Evolutionary conservation across 2,113 vertebrate species (phyloP).

Genomic region (Garra rufa): DNA sequence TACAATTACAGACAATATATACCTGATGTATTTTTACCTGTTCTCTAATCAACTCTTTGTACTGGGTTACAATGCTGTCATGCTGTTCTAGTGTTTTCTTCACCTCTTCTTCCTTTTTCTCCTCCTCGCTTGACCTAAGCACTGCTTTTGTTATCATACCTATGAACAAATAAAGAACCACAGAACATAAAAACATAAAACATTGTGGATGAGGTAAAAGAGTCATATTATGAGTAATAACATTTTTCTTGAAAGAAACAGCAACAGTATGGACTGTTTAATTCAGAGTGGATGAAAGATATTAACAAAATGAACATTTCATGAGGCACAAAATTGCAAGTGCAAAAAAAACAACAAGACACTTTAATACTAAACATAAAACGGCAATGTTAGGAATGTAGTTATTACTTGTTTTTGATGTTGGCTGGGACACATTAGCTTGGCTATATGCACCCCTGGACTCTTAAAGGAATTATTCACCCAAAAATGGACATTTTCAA

Average conservation of each 20-base stretch:
- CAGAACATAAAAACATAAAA: not conserved
- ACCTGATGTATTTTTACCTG: slow-evolving; percentile 78
- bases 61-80: slow-evolving; percentile 95
- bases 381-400: not conserved
- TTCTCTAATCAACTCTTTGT: slow-evolving; percentile 96
- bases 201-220: not conserved
- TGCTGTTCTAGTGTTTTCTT: slow-evolving; percentile 98
- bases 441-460: not conserved
- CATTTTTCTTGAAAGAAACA: not conserved
- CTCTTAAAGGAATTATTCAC: not conserved
- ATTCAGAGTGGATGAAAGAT: not conserved
- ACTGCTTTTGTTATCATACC: slow-evolving; percentile 95
- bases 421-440: not conserved
- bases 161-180: slow-evolving; percentile 59
- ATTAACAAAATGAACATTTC: not conserved
- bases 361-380: not conserved
- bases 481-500: not conserved
- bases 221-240: not conserved
- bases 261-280: not conserved
- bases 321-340: not conserved
- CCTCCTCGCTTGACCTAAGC: slow-evolving; percentile 97
- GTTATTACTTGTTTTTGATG: not conserved
- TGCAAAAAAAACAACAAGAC: not conserved
- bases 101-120: slow-evolving; percentile 97
- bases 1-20: not conserved